Percentiles rank a stretch among this genome's conserved stretches.
Evolutionary conservation across 2,888 invertebrate genomes (phyloP).

Genomic region (Scotopteryx bipunctaria): DNA sequence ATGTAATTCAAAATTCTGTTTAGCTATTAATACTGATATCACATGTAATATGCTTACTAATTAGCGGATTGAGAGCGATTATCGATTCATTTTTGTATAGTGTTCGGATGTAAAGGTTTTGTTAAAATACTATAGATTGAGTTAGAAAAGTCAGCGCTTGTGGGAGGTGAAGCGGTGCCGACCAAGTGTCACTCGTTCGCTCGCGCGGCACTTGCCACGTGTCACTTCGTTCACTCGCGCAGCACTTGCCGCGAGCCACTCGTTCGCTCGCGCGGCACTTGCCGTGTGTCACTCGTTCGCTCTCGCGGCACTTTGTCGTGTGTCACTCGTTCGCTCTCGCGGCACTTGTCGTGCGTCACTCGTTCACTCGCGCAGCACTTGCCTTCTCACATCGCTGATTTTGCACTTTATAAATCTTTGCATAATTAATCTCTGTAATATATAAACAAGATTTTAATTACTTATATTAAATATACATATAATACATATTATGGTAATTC

Average conservation of each 20-base stretch:
- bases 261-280: neutral
- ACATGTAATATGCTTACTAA: conserved; percentile 14
- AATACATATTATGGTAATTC: conserved; percentile 38
- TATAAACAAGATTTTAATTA: conserved; percentile 32
- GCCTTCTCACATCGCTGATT: conserved; percentile 16
- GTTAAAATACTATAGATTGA: neutral
- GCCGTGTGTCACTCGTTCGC: too few species aligned
- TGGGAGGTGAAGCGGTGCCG: neutral
- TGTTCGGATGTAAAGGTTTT: neutral
- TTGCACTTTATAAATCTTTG: conserved; percentile 34
- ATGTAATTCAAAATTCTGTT: conserved; percentile 19
- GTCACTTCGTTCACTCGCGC: too few species aligned
- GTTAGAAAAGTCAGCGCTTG: conserved; percentile 5
- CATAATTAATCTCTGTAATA: conserved; percentile 35
- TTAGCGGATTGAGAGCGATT: conserved; percentile 3
- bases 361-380: neutral
- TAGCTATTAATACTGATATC: conserved; percentile 20
- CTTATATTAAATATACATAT: too few species aligned
- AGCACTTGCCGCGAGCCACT: neutral
- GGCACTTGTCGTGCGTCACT: neutral
- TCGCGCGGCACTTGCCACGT: too few species aligned
- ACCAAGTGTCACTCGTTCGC: neutral
- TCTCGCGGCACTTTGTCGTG: too few species aligned
- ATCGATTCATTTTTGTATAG: neutral
- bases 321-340: too few species aligned